Base-by-base conservation (phyloP, 1,140 invertebrate genomes). In the Asbolus verrucosus region DNA sequence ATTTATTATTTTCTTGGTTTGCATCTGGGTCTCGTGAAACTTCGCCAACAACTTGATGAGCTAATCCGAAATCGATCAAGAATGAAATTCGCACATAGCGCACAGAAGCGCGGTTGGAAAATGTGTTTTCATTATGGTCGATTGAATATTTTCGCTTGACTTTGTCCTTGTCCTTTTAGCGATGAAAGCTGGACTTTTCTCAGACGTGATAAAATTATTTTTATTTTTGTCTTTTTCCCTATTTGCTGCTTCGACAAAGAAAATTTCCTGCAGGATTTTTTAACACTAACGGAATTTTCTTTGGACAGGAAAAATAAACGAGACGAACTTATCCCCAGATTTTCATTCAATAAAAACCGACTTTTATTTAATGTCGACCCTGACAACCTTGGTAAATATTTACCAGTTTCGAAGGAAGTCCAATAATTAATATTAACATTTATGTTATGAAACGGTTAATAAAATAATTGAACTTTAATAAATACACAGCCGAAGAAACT, bases 1-100 rank as follows among this genome's bases (percentile, higher is more conserved):
- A 54, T 54, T 54, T 54, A 54, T 54, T 54, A 54, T 54, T 54
- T 54, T 54, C 46, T 54, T 54, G 46, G 46, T 54, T 54, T 54
- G 46, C 46, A 54, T 54, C 46, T 54, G 46, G 24, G 46, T n/a
- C 21, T 27, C 46, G 19, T 16, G 11, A 13, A 54, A 54, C 46
- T 54, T 54, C 9, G 43, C 43, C 43, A 13, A 50, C 43, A 21
- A 50, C 43, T 50, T 54, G 46, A 54, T 54, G 21, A 27, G 21
- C 19, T 54, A 54, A 54, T 54, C 46, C 46, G 21, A 54, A 46
- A 54, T 54, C 46, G 46, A 54, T 54, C 46, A 54, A 30, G 46
- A 54, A 54, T 11, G 11, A 54, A 54, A 54, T 27, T 54, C 46
- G 43, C 43, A n/a, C 6, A 14, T 6, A 6, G 13, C 46, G 43